Evolutionary conservation across 2,888 invertebrate species (phyloP).

Genomic region (Lasioglossum zephyrum): DNA sequence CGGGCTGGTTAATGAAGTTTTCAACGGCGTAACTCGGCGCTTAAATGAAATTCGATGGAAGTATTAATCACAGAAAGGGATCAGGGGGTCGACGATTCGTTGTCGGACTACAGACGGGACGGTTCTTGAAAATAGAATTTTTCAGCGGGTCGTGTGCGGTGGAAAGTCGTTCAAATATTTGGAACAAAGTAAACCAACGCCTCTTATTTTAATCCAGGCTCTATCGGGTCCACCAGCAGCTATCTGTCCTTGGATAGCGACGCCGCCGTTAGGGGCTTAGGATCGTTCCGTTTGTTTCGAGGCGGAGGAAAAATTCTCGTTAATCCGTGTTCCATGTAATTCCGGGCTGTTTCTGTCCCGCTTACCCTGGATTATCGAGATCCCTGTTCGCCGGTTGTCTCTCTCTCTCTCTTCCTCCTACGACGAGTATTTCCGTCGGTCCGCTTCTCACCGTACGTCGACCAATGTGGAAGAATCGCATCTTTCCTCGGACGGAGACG

Average conservation of each 20-base stretch:
- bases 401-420: neutral
- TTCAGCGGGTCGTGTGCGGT: neutral
- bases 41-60: neutral
- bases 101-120: neutral
- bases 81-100: neutral
- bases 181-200: neutral
- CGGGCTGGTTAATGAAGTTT: neutral
- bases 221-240: neutral
- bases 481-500: neutral
- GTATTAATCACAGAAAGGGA: neutral
- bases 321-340: slow-evolving; percentile 3
- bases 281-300: neutral
- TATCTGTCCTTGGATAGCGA: neutral
- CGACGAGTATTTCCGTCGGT: neutral
- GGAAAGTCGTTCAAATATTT: neutral
- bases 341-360: neutral
- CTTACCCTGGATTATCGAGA: slow-evolving; percentile 7
- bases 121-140: neutral
- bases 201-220: neutral
- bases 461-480: neutral
- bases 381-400: neutral
- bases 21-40: neutral
- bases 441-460: neutral
- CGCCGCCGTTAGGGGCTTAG: neutral
- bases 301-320: neutral